Base-by-base conservation (phyloP, 1,140 invertebrate species). In the Hylaeus anthracinus region DNA sequence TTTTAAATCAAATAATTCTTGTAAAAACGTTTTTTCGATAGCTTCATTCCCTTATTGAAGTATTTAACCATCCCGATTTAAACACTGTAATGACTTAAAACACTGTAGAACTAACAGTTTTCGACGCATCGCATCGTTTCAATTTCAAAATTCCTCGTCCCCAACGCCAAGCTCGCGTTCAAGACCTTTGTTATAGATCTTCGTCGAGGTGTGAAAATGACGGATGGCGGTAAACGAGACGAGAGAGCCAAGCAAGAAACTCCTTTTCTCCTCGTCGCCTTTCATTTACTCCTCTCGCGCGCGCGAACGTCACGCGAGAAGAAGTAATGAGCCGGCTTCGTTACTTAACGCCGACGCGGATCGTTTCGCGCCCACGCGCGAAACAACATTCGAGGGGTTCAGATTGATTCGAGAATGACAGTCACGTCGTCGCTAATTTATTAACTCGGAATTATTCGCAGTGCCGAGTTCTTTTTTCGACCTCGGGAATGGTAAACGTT, bases 261-360 rank as follows among this genome's bases (percentile, higher is more conserved):
- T 74, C 84, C 75, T 86, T 81, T 80, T 72, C 84, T 66, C 60
- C 79, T 83, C 72, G 84, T 66, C 74, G 67, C 55, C 84, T 79
- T 80, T 86, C 85, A 76, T 86, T 86, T 86, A 86, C 81, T 77
- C 72, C 55, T 56, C 79, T 76, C 73, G 63, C 51, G 61, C 61
- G 10, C 79, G 61, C 83, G 56, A 78, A 78, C 86, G 84, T 86
- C 85, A 86, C 85, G 84, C 78, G 85, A 81, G 78, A 78, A 72
- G 72, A 86, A 87, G 81, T 86, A 87, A 87, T 84, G 86, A 87
- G 84, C 84, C 79, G 70, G 84, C 81, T 87, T 87, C 85, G 85
- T 86, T 86, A 87, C 81, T 81, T 83, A 75, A 79, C 66, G 77
- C 84, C 71, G 67, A 61, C 76, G 56, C 66, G 75, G 82, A 79